Percentiles rank a stretch among this genome's conserved stretches.
phyloP scores from a whole-genome alignment of 2,888 invertebrate genomes.

The Pocota personata region DNA sequence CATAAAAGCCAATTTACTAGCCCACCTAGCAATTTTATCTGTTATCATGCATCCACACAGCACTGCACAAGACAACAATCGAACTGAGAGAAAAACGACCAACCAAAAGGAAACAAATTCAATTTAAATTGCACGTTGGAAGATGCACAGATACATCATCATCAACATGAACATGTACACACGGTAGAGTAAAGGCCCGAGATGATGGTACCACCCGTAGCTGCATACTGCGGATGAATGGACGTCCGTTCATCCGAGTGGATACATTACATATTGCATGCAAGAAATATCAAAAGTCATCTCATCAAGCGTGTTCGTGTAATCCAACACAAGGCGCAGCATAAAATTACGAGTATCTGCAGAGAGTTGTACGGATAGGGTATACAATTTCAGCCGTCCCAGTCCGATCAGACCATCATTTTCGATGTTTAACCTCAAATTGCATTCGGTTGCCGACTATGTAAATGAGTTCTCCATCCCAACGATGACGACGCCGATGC shows the following conservation, averaged over 20 bases:
- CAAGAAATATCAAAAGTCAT: slow-evolving; percentile 63
- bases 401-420: slow-evolving; percentile 47
- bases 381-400: slow-evolving; percentile 24
- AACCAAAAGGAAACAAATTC: slow-evolving; percentile 52
- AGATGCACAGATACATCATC: slow-evolving; percentile 65
- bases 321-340: slow-evolving; percentile 33
- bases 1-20: slow-evolving; percentile 70
- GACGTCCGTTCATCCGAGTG: slow-evolving; percentile 32
- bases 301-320: slow-evolving; percentile 52
- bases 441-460: slow-evolving; percentile 35
- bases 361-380: neutral
- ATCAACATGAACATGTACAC: slow-evolving; percentile 45
- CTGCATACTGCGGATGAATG: slow-evolving; percentile 51
- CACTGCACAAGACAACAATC: neutral
- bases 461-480: slow-evolving; percentile 12
- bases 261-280: slow-evolving; percentile 55
- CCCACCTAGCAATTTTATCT: slow-evolving; percentile 70
- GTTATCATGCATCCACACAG: slow-evolving; percentile 37
- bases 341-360: slow-evolving; percentile 32
- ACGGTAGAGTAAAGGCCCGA: slow-evolving; percentile 40
- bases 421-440: slow-evolving; percentile 61
- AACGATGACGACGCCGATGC: neutral
- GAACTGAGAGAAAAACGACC: slow-evolving; percentile 3
- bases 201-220: slow-evolving; percentile 63
- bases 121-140: slow-evolving; percentile 67